These are phyloP conservation scores for Numida meleagris DNA, from an alignment of 2,113 vertebrate genomes.

Conservation along the genomic window DNA sequence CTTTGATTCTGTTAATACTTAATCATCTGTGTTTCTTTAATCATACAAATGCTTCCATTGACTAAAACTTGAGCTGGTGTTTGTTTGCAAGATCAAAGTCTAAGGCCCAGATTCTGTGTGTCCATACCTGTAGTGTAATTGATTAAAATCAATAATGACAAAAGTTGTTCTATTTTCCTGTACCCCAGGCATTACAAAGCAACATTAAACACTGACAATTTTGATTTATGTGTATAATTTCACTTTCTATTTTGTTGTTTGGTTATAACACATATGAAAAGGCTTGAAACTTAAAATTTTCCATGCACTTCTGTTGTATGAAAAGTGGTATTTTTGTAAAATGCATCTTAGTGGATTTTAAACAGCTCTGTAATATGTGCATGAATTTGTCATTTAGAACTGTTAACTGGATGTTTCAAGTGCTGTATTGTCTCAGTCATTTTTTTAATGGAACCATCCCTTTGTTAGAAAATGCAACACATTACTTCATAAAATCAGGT, in stretches of 20 bases:
- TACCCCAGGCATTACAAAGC: background rate
- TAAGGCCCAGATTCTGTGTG: background rate
- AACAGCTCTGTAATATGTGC: background rate
- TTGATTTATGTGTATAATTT: background rate
- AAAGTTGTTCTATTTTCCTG: background rate
- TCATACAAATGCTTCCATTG: background rate
- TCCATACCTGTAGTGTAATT: background rate
- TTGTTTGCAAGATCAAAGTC: background rate
- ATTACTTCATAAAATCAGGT: constrained; percentile 11
- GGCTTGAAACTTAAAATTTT: background rate
- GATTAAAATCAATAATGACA: background rate
- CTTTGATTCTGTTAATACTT: background rate
- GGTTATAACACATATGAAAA: background rate
- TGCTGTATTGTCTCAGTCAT: background rate
- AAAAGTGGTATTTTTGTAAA: background rate
- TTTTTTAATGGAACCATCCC: background rate
- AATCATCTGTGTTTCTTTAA: background rate
- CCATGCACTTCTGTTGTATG: background rate
- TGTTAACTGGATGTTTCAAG: background rate
- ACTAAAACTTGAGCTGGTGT: background rate
- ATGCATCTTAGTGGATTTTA: background rate
- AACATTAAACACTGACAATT: background rate
- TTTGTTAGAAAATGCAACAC: background rate
- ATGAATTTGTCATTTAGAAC: background rate
- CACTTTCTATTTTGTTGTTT: background rate